Conservation (phyloP, 1,140 invertebrate genomes). For the Samia ricini region DNA sequence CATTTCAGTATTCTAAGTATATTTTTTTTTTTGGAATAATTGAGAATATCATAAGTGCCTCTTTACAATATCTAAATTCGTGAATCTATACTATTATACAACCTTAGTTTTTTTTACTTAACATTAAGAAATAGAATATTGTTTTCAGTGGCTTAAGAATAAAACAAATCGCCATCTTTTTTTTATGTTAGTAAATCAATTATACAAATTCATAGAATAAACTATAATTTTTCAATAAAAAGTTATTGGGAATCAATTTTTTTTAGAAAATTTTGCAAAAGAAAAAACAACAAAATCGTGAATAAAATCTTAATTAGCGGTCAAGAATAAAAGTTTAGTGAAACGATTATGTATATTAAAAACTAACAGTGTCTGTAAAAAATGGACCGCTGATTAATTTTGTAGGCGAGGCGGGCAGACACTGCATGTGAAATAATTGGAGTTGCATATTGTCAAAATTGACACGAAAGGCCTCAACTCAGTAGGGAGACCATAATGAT, state of each 20-base stretch:
- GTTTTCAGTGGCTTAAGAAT: no score
- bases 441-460: conserved; percentile 58
- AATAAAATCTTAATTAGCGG: conserved; percentile 76
- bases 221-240: no score
- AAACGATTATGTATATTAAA: conserved; percentile 56
- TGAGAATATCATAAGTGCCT: no score
- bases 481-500: conserved; percentile 34
- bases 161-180: no score
- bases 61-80: no score
- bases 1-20: no score
- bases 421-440: conserved; percentile 48
- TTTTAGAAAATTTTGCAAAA: not conserved
- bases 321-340: conserved; percentile 33
- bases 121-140: no score
- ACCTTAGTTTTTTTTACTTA: no score
- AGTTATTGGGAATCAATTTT: not conserved
- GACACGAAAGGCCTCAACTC: conserved; percentile 37
- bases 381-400: conserved; percentile 69
- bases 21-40: no score
- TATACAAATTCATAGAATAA: no score
- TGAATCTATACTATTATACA: no score
- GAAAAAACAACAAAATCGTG: conserved; percentile 31
- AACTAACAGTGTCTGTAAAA: conserved; percentile 67
- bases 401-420: conserved; percentile 39
- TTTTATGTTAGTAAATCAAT: no score